A percentile compares a stretch with the other conserved stretches of the same genome.
Conservation (phyloP, 2,113 vertebrate genomes). For the Bos javanicus region DNA sequence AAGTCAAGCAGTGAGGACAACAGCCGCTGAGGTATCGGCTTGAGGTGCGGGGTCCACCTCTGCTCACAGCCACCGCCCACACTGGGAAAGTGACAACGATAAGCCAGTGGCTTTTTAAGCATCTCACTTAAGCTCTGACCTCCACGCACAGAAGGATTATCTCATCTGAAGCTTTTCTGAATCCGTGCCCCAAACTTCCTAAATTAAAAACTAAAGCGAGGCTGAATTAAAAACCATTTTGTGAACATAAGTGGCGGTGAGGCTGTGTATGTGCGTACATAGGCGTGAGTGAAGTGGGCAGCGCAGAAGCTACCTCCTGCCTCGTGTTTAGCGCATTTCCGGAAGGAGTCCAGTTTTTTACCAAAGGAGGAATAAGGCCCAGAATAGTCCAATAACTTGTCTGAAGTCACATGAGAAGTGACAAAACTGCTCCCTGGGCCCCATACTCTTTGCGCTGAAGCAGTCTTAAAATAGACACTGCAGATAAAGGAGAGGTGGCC, state of each 20-base stretch:
- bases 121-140: slow-evolving; percentile 72
- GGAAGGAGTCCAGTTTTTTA: neutral
- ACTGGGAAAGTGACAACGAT: slow-evolving; percentile 65
- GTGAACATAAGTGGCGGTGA: neutral
- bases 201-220: neutral
- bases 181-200: neutral
- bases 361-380: slow-evolving; percentile 18
- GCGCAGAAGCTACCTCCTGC: no score
- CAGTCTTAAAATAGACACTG: slow-evolving; percentile 63
- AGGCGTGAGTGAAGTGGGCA: neutral
- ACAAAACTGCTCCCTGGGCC: slow-evolving; percentile 56
- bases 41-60: slow-evolving; percentile 35
- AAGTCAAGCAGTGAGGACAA: neutral
- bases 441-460: slow-evolving; percentile 46
- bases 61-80: slow-evolving; percentile 66
- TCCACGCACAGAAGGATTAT: slow-evolving; percentile 71
- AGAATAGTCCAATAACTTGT: slow-evolving; percentile 64
- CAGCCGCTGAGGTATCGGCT: slow-evolving; percentile 4
- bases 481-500: slow-evolving; percentile 59
- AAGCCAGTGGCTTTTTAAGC: slow-evolving; percentile 78
- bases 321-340: neutral
- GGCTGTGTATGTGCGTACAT: accelerated
- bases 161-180: slow-evolving; percentile 56
- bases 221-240: neutral
- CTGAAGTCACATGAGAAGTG: slow-evolving; percentile 68